phyloP scores from a whole-genome alignment of 2,797 vertebrate genomes.

The Anabas testudineus region DNA sequence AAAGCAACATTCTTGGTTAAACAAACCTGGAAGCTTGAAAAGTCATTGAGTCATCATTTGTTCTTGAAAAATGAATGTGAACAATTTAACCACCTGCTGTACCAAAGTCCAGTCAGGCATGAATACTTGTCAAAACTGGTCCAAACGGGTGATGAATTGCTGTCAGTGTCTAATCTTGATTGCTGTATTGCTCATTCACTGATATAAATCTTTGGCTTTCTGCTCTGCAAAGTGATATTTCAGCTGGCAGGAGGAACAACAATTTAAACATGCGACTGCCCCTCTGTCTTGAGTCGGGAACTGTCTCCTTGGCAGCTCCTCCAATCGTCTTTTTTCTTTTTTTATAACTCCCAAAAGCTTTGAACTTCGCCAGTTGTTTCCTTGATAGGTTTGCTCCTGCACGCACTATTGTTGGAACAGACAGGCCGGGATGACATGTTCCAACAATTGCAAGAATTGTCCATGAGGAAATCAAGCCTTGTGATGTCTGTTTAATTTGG shows the following conservation, averaged over 20 bases:
- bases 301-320: conserved; percentile 15
- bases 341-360: conserved; percentile 20
- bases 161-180: conserved; percentile 14
- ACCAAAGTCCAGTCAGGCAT: conserved; percentile 35
- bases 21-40: conserved; percentile 15
- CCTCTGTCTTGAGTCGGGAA: conserved; percentile 14
- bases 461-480: conserved; percentile 46
- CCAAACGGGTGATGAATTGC: conserved; percentile 17
- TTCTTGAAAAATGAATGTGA: conserved; percentile 41
- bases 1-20: conserved; percentile 14
- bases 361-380: conserved; percentile 27
- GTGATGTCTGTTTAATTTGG: conserved; percentile 64
- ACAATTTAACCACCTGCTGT: conserved; percentile 40
- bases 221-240: conserved; percentile 5
- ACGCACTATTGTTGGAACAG: conserved; percentile 11
- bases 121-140: conserved; percentile 35
- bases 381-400: conserved; percentile 36
- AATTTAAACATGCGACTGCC: conserved; percentile 6
- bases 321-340: neutral
- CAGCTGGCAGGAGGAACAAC: neutral
- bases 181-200: conserved; percentile 20
- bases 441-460: conserved; percentile 23
- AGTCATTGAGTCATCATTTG: conserved; percentile 46
- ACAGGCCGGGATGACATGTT: conserved; percentile 1
- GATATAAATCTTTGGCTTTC: conserved; percentile 31